These are phyloP conservation scores for Corbicula japonica DNA, from an alignment of 2,888 invertebrate genomes.

Conservation along the genomic window DNA sequence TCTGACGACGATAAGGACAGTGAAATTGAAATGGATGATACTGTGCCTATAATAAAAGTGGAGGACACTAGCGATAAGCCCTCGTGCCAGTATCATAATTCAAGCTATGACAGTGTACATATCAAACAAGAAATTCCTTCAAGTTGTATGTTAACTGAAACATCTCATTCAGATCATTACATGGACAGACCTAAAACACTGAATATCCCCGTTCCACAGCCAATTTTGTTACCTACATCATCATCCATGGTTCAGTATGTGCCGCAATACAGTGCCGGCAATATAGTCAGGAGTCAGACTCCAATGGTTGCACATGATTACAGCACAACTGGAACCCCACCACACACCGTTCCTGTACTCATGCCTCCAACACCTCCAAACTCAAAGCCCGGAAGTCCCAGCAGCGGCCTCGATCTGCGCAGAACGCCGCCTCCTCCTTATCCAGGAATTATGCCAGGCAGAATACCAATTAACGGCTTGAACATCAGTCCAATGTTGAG, in stretches of 20 bases:
- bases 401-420: slow-evolving; percentile 71
- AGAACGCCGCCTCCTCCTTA: slow-evolving; percentile 83
- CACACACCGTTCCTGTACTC: slow-evolving; percentile 74
- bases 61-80: slow-evolving; percentile 79
- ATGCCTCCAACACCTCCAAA: slow-evolving; percentile 81
- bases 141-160: slow-evolving; percentile 64
- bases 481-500: slow-evolving; percentile 54
- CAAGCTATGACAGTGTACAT: slow-evolving; percentile 66
- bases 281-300: slow-evolving; percentile 62
- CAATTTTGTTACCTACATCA: slow-evolving; percentile 53
- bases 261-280: slow-evolving; percentile 63
- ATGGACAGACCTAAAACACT: slow-evolving; percentile 64
- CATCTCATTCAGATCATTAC: slow-evolving; percentile 46
- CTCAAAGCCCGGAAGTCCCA: slow-evolving; percentile 82
- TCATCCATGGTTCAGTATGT: slow-evolving; percentile 68
- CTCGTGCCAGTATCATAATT: slow-evolving; percentile 76
- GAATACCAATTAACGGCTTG: slow-evolving; percentile 48
- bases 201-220: slow-evolving; percentile 72
- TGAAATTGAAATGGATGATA: slow-evolving; percentile 59
- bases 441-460: slow-evolving; percentile 71
- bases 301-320: slow-evolving; percentile 47
- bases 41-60: slow-evolving; percentile 69
- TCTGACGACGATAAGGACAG: slow-evolving; percentile 59
- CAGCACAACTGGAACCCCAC: slow-evolving; percentile 64
- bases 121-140: slow-evolving; percentile 69